Conservation (phyloP, 1,140 invertebrate species). For the Drosophila simulans region DNA sequence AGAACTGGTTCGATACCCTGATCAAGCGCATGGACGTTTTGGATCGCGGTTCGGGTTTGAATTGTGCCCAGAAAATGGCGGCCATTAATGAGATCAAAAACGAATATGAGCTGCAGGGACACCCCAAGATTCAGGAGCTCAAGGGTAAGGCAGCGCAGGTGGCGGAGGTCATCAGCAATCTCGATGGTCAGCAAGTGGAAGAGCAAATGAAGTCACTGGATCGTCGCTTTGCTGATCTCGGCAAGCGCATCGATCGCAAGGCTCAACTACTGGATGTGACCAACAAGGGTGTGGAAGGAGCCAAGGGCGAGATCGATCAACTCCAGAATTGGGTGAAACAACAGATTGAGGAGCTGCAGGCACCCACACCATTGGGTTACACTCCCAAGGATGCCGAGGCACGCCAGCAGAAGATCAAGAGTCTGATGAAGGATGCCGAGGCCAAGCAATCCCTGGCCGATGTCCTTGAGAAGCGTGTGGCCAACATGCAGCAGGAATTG, state of each 20-base stretch:
- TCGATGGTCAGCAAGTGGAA: slow-evolving; percentile 95
- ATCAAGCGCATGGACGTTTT: slow-evolving; percentile 91
- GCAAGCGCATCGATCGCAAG: slow-evolving; percentile 93
- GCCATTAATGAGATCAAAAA: slow-evolving; percentile 88
- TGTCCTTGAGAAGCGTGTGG: slow-evolving; percentile 92
- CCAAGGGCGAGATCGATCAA: slow-evolving; percentile 90
- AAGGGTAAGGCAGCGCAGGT: slow-evolving; percentile 89
- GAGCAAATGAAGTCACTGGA: slow-evolving; percentile 94
- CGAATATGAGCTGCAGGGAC: slow-evolving; percentile 90
- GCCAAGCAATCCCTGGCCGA: slow-evolving; percentile 93
- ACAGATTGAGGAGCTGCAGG: slow-evolving; percentile 89
- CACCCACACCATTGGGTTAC: slow-evolving; percentile 89
- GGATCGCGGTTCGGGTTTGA: slow-evolving; percentile 92
- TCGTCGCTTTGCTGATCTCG: slow-evolving; percentile 92
- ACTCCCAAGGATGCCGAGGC: slow-evolving; percentile 91
- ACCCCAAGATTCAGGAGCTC: slow-evolving; percentile 88
- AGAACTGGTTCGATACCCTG: slow-evolving; percentile 92
- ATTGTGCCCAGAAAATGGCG: slow-evolving; percentile 91
- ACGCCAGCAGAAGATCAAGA: slow-evolving; percentile 89
- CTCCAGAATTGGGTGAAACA: slow-evolving; percentile 92
- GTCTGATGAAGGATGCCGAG: slow-evolving; percentile 92
- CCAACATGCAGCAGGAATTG: slow-evolving; percentile 93
- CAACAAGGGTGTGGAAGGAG: slow-evolving; percentile 91
- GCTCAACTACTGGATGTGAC: slow-evolving; percentile 92
- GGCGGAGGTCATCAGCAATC: slow-evolving; percentile 91